These are phyloP conservation scores for Dexiosoma caninum DNA, from an alignment of 2,888 invertebrate genomes.

Conservation along the genomic window DNA sequence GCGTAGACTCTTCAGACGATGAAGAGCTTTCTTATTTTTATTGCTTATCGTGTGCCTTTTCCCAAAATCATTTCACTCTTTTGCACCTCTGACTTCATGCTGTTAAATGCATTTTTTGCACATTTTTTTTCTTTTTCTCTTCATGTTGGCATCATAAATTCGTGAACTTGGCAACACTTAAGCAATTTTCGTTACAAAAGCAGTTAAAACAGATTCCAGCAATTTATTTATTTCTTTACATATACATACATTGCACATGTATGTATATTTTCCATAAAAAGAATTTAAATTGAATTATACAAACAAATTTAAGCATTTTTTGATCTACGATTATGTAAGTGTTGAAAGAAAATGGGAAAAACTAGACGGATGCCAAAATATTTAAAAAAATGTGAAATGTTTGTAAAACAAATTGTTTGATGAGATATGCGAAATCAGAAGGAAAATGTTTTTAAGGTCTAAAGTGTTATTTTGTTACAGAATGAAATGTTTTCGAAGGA, in stretches of 20 bases:
- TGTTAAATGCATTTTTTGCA: constrained; percentile 12
- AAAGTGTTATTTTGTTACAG: too few relatives aligned
- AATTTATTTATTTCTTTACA: constrained; percentile 15
- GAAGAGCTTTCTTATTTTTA: too few relatives aligned
- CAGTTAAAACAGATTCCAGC: constrained; percentile 32
- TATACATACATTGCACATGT: too few relatives aligned
- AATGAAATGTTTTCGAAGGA: too few relatives aligned
- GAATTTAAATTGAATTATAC: constrained; percentile 54
- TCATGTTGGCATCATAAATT: constrained; percentile 28
- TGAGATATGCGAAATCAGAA: too few relatives aligned
- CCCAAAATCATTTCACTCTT: neutral
- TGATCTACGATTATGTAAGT: neutral
- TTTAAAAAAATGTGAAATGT: constrained; percentile 1
- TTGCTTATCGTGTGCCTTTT: too few relatives aligned
- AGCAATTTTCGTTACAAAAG: neutral
- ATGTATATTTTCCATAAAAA: constrained; percentile 19
- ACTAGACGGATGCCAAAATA: constrained; percentile 32
- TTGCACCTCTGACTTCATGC: neutral
- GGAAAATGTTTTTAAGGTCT: constrained; percentile 1
- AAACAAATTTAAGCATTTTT: constrained; percentile 15
- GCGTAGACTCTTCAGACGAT: too few relatives aligned
- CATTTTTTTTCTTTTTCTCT: neutral
- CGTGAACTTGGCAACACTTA: constrained; percentile 33
- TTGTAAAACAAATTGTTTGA: too few relatives aligned
- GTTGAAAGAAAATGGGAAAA: constrained; percentile 26